Conservation (phyloP, 2,113 vertebrate species). For the Lipotes vexillifer region DNA sequence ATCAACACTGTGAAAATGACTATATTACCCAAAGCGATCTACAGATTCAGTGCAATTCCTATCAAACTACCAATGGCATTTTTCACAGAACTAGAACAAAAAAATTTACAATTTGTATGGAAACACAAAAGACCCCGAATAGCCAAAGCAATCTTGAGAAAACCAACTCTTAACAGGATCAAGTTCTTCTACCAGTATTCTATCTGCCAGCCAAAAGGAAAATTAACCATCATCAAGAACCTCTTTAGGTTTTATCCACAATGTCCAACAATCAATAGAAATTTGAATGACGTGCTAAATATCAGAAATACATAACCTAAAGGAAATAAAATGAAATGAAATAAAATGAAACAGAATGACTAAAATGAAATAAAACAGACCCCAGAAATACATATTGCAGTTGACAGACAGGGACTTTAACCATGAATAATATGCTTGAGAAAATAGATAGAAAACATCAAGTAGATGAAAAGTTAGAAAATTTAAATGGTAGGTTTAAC, state of each 20-base stretch:
- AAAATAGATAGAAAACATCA: background rate
- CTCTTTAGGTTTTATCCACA: background rate
- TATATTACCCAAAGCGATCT: too few relatives aligned
- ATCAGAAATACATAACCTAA: background rate
- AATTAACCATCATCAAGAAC: background rate
- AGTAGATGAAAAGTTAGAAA: background rate
- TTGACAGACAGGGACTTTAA: background rate
- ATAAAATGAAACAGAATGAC: background rate
- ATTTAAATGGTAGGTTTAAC: background rate
- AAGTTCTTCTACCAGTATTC: background rate
- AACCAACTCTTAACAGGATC: background rate
- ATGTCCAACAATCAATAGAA: background rate
- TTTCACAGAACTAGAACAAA: too few relatives aligned
- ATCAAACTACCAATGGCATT: too few relatives aligned
- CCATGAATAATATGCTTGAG: background rate
- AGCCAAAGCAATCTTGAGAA: background rate
- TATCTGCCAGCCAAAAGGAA: background rate
- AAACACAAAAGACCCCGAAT: too few relatives aligned
- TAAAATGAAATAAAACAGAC: background rate
- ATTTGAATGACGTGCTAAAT: background rate
- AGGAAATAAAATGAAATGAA: background rate
- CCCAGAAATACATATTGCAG: background rate
- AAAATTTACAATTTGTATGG: too few relatives aligned
- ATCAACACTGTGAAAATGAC: too few relatives aligned
- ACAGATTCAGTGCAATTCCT: too few relatives aligned